Percentiles rank a stretch among this genome's conserved stretches.
phyloP scores from a whole-genome alignment of 2,113 vertebrate genomes.

The Calonectris borealis region DNA sequence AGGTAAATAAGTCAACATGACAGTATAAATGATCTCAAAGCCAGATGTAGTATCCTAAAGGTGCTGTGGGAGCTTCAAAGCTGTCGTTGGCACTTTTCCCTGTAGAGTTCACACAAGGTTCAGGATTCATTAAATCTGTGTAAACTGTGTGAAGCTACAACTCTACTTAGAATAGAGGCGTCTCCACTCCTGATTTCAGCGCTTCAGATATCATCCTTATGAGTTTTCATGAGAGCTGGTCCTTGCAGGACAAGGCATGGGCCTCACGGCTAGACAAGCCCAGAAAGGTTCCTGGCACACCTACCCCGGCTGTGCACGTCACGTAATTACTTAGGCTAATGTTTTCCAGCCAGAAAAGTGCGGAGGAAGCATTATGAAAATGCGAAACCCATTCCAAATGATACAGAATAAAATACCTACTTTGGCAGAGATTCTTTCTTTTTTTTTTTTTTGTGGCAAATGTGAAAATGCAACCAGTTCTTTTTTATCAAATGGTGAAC shows the following conservation, averaged over 20 bases:
- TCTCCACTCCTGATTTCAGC: not conserved
- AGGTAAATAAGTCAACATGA: not conserved
- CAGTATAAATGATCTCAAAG: not conserved
- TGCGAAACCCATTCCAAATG: not conserved
- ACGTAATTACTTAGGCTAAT: not conserved
- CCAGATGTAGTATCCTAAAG: not conserved
- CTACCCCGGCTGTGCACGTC: not conserved
- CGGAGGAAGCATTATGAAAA: not conserved
- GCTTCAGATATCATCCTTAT: not conserved
- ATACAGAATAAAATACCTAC: not conserved
- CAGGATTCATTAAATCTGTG: not conserved
- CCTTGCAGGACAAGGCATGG: not conserved
- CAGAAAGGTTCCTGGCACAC: not conserved
- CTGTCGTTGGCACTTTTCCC: not conserved
- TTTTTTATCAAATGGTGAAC: not conserved
- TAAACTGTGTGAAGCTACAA: not conserved
- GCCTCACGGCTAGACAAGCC: not conserved
- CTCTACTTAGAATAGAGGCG: not conserved
- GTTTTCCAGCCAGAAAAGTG: not conserved
- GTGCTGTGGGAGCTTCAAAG: not conserved
- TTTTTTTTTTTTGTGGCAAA: not conserved
- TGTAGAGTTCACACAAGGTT: not conserved
- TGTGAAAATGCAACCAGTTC: not conserved
- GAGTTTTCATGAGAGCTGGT: not conserved
- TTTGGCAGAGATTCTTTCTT: not conserved